Evolutionary conservation across 2,888 invertebrate genomes (phyloP).

Genomic region (Eumacrocentrus americanus): DNA sequence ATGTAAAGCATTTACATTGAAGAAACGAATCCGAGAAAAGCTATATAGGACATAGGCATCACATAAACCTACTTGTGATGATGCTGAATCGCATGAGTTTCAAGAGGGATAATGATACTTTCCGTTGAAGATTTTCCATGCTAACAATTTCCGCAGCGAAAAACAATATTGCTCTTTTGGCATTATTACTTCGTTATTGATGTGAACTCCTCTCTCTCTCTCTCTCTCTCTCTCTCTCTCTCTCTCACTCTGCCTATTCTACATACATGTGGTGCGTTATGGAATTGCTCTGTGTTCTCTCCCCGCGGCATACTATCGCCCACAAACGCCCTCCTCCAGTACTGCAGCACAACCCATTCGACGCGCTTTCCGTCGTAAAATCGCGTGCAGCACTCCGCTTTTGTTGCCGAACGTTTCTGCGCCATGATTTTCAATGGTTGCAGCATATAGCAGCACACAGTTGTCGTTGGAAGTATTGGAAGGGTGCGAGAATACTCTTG

Average conservation of each 20-base stretch:
- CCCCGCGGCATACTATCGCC: neutral
- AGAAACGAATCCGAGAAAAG: neutral
- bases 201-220: slow-evolving; percentile 21
- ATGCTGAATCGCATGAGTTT: neutral
- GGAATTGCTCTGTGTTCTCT: neutral
- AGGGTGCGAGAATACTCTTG: slow-evolving; percentile 4
- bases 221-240: neutral
- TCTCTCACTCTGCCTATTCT: neutral
- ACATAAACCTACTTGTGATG: too few relatives aligned
- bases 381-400: slow-evolving; percentile 22
- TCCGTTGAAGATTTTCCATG: slow-evolving; percentile 16
- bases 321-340: neutral
- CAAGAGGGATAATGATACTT: slow-evolving; percentile 27
- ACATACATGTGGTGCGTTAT: neutral
- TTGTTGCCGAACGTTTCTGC: slow-evolving; percentile 30
- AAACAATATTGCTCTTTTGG: slow-evolving; percentile 42
- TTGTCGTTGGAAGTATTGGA: too few relatives aligned
- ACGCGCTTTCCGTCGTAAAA: slow-evolving; percentile 22
- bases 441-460: too few relatives aligned
- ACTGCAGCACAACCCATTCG: neutral
- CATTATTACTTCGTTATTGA: slow-evolving; percentile 38
- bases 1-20: neutral
- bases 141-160: slow-evolving; percentile 1
- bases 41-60: neutral
- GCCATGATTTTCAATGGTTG: slow-evolving; percentile 39